Conservation (phyloP, 2,113 vertebrate genomes). For the Jaculus jaculus region DNA sequence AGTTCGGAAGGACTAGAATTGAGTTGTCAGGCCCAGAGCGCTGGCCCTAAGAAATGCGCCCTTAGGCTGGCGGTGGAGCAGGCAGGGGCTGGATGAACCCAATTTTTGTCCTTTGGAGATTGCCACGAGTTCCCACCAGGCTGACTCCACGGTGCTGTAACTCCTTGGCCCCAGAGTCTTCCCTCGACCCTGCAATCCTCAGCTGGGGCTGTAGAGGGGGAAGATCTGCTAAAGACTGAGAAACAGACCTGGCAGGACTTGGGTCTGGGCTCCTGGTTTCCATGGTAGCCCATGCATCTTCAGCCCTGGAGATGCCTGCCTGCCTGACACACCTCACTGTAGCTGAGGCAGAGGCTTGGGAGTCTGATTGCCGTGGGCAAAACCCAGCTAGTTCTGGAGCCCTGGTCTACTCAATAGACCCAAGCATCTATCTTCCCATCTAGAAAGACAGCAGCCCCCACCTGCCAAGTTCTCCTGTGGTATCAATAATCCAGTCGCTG, state of each 20-base stretch:
- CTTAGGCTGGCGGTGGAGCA: not conserved
- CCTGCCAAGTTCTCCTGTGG: not conserved
- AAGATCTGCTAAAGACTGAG: not conserved
- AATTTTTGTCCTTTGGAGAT: not conserved
- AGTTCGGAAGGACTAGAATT: not conserved
- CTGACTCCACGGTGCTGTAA: rapidly evolving
- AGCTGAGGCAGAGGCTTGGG: not conserved
- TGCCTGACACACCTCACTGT: not conserved
- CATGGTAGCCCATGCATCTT: not conserved
- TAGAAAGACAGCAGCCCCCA: not conserved
- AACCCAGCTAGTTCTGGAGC: not conserved
- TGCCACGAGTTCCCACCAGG: not conserved
- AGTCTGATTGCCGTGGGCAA: not conserved
- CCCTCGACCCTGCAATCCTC: not conserved
- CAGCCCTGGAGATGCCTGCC: not conserved
- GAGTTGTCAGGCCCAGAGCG: not conserved
- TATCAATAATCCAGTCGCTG: not conserved
- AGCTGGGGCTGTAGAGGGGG: not conserved
- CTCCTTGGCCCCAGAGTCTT: too few relatives aligned
- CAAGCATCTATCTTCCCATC: not conserved
- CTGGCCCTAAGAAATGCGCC: not conserved
- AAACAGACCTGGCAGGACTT: not conserved
- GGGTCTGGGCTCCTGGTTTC: not conserved
- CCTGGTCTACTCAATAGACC: not conserved
- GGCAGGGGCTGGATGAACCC: not conserved